Conservation (phyloP, 2,113 vertebrate species). For the Gavialis gangeticus region DNA sequence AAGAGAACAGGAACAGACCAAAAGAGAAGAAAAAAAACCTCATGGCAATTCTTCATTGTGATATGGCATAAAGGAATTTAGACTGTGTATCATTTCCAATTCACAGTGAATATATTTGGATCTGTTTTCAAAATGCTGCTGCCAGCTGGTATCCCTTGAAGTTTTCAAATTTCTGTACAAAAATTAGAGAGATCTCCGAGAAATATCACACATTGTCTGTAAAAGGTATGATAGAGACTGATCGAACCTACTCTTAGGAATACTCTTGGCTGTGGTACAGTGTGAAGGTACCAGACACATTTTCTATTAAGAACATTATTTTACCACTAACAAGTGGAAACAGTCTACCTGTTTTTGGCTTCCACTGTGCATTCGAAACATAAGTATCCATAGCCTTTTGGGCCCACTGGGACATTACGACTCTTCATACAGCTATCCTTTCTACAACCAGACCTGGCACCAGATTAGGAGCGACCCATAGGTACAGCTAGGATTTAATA, state of each 20-base stretch:
- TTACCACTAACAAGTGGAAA: background rate
- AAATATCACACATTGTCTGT: background rate
- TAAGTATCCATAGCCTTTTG: background rate
- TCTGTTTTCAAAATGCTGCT: background rate
- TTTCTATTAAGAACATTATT: background rate
- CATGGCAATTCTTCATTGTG: background rate
- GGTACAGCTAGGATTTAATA: no score
- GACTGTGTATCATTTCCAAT: background rate
- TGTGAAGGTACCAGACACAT: background rate
- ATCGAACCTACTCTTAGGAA: no score
- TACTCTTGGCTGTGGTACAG: background rate
- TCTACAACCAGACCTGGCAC: no score
- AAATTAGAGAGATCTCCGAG: background rate
- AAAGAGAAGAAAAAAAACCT: background rate
- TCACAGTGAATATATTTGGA: background rate
- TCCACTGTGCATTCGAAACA: background rate
- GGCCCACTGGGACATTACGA: background rate
- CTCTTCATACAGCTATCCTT: background rate
- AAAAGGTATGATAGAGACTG: background rate
- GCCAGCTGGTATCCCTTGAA: background rate
- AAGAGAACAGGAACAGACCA: background rate
- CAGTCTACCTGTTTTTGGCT: background rate
- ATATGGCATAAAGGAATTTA: background rate
- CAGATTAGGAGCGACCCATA: no score
- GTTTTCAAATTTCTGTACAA: rapidly evolving